phyloP scores from a whole-genome alignment of 30 jellyfish, hydroid and myxozoan species.

The Hydractinia symbiolongicarpus region DNA sequence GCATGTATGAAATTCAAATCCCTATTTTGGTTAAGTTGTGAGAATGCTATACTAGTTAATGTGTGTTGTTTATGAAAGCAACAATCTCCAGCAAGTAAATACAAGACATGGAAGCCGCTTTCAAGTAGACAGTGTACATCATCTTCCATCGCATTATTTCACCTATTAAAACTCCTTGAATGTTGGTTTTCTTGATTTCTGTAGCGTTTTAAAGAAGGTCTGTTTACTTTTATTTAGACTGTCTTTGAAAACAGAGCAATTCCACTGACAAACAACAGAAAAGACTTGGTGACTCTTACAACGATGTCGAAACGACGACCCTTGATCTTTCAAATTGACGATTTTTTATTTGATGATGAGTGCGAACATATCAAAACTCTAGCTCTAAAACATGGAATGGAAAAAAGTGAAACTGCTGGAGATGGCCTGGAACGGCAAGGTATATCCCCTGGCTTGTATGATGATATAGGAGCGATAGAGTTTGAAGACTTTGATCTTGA shows the following conservation, averaged over 20 bases:
- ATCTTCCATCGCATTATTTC: no score
- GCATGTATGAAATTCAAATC: no score
- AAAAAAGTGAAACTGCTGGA: conserved; percentile 25
- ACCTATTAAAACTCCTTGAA: no score
- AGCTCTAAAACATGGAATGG: conserved; percentile 19
- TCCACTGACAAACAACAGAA: conserved; percentile 11
- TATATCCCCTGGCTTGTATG: conserved; percentile 18
- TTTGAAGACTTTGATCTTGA: conserved; percentile 23
- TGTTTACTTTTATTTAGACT: no score
- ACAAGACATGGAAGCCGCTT: no score
- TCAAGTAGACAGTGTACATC: no score
- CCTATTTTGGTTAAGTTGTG: no score
- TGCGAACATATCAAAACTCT: conserved; percentile 26
- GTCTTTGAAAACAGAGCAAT: conserved; percentile 9
- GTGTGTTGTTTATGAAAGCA: no score
- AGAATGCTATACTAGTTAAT: no score
- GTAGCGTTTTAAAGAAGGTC: no score
- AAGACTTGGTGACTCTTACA: conserved; percentile 6
- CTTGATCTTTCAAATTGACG: conserved; percentile 34
- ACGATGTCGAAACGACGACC: conserved; percentile 41
- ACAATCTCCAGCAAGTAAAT: no score
- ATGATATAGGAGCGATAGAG: conserved; percentile 15
- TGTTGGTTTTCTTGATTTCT: no score
- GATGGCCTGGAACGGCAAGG: background rate
- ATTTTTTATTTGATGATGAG: conserved; percentile 35